These are phyloP conservation scores for Bradypus variegatus DNA, from an alignment of 2,797 vertebrate species.

Conservation along the genomic window DNA sequence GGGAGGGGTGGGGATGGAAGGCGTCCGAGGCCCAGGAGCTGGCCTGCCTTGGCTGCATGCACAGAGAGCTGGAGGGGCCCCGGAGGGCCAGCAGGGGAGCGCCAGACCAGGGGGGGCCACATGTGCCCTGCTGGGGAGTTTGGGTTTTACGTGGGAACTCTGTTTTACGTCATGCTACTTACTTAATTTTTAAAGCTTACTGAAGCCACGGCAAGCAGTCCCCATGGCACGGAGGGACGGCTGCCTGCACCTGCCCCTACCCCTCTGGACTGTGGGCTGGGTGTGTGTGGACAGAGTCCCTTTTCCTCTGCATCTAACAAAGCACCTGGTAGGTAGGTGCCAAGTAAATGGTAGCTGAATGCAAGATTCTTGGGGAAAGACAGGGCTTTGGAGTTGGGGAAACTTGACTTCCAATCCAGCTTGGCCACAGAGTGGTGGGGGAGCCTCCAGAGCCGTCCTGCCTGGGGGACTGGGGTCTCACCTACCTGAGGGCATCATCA, in stretches of 20 bases:
- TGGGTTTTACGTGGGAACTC: background rate
- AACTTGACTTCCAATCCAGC: background rate
- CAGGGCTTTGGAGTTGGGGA: background rate
- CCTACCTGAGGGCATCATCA: background rate
- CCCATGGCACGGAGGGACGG: accelerated
- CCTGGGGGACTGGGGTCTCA: background rate
- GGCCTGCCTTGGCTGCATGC: too few relatives aligned
- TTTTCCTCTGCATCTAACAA: background rate
- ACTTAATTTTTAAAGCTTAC: background rate
- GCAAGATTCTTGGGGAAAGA: background rate
- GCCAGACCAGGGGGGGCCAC: background rate
- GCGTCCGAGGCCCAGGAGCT: too few relatives aligned
- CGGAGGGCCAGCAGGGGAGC: background rate
- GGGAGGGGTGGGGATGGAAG: accelerated
- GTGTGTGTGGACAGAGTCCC: background rate
- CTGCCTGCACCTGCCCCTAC: too few relatives aligned
- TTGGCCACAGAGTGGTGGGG: background rate
- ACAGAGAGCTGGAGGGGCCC: too few relatives aligned
- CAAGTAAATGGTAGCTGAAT: background rate
- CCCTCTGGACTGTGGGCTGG: background rate
- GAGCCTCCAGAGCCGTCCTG: accelerated
- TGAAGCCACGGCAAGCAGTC: background rate
- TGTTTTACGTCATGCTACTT: background rate
- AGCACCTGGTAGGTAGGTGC: background rate
- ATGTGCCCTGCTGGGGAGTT: background rate